Evolutionary conservation across 2,888 invertebrate species (phyloP).

Genomic region (Torymus tubicola): DNA sequence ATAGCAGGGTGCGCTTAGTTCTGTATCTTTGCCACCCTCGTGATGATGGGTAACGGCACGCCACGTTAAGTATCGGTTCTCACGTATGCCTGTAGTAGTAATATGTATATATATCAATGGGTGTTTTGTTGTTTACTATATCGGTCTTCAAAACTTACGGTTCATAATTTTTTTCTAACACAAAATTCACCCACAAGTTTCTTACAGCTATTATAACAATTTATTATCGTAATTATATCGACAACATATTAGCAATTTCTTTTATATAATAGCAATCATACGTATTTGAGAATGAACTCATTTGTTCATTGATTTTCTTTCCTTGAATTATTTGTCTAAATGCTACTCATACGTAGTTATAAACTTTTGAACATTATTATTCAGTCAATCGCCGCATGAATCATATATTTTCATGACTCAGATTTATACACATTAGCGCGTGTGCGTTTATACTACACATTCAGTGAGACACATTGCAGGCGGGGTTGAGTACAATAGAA

Average conservation of each 20-base stretch:
- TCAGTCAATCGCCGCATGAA: constrained; percentile 11
- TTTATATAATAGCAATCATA: too few relatives aligned
- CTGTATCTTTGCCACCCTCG: background rate
- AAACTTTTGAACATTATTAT: background rate
- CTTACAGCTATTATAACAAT: too few relatives aligned
- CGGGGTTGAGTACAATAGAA: background rate
- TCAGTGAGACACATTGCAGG: too few relatives aligned
- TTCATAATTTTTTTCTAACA: too few relatives aligned
- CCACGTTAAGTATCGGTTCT: background rate
- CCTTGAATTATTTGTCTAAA: background rate
- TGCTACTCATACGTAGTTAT: constrained; percentile 1
- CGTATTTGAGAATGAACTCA: background rate
- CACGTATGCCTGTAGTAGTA: too few relatives aligned
- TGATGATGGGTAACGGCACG: background rate
- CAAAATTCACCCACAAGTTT: too few relatives aligned
- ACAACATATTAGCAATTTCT: too few relatives aligned
- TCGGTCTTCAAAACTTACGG: too few relatives aligned
- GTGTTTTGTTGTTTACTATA: too few relatives aligned
- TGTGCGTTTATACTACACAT: constrained; percentile 1
- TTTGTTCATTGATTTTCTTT: background rate
- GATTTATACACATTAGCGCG: constrained; percentile 27
- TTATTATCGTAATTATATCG: too few relatives aligned
- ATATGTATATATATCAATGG: too few relatives aligned
- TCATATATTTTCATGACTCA: constrained; percentile 38
- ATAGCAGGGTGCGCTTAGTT: background rate